These are phyloP conservation scores for Crocidura indochinensis DNA, from an alignment of 2,797 vertebrate genomes.

Conservation along the genomic window DNA sequence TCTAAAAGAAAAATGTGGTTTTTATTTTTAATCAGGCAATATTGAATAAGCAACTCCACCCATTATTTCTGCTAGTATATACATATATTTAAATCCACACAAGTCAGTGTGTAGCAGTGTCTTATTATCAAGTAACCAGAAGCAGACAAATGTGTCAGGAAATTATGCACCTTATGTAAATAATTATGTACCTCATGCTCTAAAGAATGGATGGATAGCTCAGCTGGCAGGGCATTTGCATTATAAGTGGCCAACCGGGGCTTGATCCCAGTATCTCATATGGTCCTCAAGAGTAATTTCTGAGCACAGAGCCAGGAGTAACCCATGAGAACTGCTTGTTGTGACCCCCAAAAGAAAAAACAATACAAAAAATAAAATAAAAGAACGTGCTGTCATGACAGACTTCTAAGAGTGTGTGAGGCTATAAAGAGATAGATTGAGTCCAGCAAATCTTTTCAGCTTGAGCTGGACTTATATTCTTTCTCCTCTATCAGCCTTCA, in stretches of 20 bases:
- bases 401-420: neutral
- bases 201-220: no score
- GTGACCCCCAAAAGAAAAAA: no score
- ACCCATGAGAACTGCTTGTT: no score
- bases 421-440: neutral
- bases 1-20: no score
- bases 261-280: no score
- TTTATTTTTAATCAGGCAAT: neutral
- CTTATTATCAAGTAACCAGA: neutral
- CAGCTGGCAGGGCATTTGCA: no score
- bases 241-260: no score
- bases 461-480: neutral
- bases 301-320: no score
- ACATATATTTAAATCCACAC: neutral
- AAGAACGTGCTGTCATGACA: neutral
- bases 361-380: no score
- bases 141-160: neutral
- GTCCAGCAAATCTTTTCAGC: neutral
- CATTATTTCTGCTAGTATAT: neutral
- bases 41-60: neutral
- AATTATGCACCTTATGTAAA: no score
- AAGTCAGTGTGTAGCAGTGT: neutral
- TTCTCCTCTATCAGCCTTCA: neutral
- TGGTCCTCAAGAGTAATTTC: no score
- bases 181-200: no score